Conservation (phyloP, 1,140 invertebrate genomes). For the Cotesia vestalis region DNA sequence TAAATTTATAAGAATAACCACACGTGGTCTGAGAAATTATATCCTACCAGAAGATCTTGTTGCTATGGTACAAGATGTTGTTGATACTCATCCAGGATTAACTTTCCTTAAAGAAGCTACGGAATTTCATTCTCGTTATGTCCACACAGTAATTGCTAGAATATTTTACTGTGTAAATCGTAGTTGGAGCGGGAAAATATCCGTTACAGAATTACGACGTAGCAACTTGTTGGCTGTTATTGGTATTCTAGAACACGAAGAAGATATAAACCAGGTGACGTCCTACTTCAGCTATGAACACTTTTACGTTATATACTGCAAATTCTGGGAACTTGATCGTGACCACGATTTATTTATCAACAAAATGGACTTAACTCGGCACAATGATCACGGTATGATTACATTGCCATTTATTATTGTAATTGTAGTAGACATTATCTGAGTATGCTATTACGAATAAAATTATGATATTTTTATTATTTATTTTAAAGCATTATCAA, state of each 20-base stretch:
- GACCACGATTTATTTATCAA: conserved; percentile 98
- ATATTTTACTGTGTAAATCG: conserved; percentile 99
- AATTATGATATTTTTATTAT: conserved; percentile 1
- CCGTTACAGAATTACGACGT: conserved; percentile 86
- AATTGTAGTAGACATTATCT: neutral
- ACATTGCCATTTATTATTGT: conserved; percentile 17
- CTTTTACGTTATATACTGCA: conserved; percentile 99
- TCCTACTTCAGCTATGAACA: conserved; percentile 99
- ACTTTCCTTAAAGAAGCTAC: conserved; percentile 96
- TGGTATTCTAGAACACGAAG: conserved; percentile 84
- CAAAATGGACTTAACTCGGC: conserved; percentile 90
- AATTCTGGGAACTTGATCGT: conserved; percentile 99
- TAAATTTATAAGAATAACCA: conserved; percentile 88
- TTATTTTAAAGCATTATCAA: conserved; percentile 82
- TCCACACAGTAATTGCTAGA: conserved; percentile 95
- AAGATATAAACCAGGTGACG: conserved; percentile 97
- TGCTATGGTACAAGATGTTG: conserved; percentile 94
- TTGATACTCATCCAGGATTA: conserved; percentile 98
- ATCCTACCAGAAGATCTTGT: conserved; percentile 89
- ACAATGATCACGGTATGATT: conserved; percentile 91
- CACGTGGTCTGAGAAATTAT: conserved; percentile 72
- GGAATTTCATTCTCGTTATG: conserved; percentile 98
- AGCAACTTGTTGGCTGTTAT: conserved; percentile 88
- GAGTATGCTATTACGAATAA: neutral
- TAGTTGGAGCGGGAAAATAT: conserved; percentile 95